Evolutionary conservation across 1,140 invertebrate genomes (phyloP).

Genomic region (Drosophila yakuba): DNA sequence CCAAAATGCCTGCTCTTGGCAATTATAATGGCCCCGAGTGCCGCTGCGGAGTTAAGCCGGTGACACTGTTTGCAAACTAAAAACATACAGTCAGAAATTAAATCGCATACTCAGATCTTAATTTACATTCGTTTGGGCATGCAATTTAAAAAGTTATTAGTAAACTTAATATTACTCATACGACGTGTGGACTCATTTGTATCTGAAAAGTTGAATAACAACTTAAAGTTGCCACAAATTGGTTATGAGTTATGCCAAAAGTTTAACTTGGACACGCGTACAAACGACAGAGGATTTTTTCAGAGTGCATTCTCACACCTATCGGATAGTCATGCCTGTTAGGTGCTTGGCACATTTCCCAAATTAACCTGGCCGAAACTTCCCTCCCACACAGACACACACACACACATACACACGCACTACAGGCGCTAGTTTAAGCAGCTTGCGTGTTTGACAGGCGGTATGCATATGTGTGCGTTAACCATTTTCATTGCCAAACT

Average conservation of each 20-base stretch:
- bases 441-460: slow-evolving; percentile 67
- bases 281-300: neutral
- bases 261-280: neutral
- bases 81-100: neutral
- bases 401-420: neutral
- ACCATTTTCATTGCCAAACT: slow-evolving; percentile 37
- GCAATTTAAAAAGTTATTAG: neutral
- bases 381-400: neutral
- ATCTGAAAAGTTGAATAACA: neutral
- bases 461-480: slow-evolving; percentile 32
- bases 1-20: slow-evolving; percentile 49
- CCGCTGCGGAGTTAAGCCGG: slow-evolving; percentile 12
- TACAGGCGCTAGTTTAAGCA: slow-evolving; percentile 63
- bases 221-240: slow-evolving; percentile 2
- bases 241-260: slow-evolving; percentile 21
- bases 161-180: slow-evolving; percentile 10
- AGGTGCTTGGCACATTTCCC: slow-evolving; percentile 57
- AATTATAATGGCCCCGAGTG: slow-evolving; percentile 46
- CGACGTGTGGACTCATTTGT: slow-evolving; percentile 11
- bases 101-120: neutral
- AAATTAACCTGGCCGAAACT: slow-evolving; percentile 61
- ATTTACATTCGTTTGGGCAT: neutral
- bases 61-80: neutral
- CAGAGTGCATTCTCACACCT: slow-evolving; percentile 8
- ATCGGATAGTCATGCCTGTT: slow-evolving; percentile 1